Base-by-base conservation (phyloP, 92 coral and sea anemone species). In the Phenganax stokvisi region DNA sequence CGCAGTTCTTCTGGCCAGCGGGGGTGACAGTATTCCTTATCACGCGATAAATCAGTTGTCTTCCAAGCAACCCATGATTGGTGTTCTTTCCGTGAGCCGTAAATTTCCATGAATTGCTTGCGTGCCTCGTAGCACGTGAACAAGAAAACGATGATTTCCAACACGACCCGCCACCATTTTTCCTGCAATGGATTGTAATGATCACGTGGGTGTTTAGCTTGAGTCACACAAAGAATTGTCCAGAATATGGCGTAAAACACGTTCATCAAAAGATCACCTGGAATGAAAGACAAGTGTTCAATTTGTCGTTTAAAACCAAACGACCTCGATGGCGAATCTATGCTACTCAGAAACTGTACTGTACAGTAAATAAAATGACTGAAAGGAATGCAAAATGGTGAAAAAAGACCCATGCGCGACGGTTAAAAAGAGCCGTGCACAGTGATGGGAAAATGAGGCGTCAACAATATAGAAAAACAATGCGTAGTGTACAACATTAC, bases 1-100 rank as follows among this genome's bases (percentile, higher is more conserved):
- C 83, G 76, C 80, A 63, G 80, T 59, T 91, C 96, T 75, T 91
- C 92, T 0, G 90, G 92, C 89, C 90, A 89, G 20, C 87, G 85
- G 12, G 96, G 96, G 47, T 91, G 96, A 44, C 96, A 91, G 81
- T 85, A 91, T n/a, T 84, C 86, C 51, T 83, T 63, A 29, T 91
- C 96, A 13, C 96, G 90, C 57, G 67, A 86, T 8, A 91, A 71
- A 65, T 89, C 92, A 13, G 84, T 81, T 27, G 81, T 84, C 29
- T 89, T 82, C 96, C 92, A 89, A 11, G 83, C 72, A 54, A 81
- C 87, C 84, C 89, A 87, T 79, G 57, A 78, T 0, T 71, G 68
- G 51, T 88, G 86, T 31, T 89, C 90, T 53, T 81, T 71, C 51
- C 89, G 91, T 3, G 90, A 87, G 60, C 88, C 85, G 70, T 85